Conservation (phyloP, 2,113 vertebrate genomes). For the Prionailurus bengalensis region DNA sequence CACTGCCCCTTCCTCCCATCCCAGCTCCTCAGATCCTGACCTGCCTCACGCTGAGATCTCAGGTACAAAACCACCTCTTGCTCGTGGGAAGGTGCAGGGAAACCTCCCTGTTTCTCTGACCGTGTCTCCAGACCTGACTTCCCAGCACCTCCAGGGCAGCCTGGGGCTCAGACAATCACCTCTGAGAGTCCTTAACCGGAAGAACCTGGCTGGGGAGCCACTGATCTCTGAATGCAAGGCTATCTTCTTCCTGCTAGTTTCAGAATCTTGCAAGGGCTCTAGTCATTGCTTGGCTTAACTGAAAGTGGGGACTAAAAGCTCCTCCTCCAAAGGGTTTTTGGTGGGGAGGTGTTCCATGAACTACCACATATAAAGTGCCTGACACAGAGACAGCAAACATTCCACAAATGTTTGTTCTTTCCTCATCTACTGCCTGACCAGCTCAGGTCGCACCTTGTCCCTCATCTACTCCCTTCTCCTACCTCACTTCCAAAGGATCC, state of each 20-base stretch:
- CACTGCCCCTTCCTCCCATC: not conserved
- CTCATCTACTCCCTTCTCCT: not conserved
- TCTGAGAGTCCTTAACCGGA: not conserved
- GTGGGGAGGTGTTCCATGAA: not conserved
- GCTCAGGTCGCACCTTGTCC: not conserved
- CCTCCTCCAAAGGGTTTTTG: not conserved
- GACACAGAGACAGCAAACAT: not conserved
- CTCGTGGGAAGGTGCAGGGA: not conserved
- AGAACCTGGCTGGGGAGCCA: not conserved
- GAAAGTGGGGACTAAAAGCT: not conserved
- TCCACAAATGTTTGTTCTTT: not conserved
- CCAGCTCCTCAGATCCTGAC: not conserved
- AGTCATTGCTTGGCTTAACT: not conserved
- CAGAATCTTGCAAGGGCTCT: not conserved
- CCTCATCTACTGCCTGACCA: not conserved
- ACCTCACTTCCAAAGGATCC: not conserved
- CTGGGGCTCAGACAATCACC: not conserved
- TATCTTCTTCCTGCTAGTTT: not conserved
- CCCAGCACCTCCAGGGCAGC: fast-evolving
- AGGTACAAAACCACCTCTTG: not conserved
- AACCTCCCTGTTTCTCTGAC: not conserved
- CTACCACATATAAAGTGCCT: fast-evolving
- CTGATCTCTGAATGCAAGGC: not conserved
- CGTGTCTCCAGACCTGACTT: too few relatives aligned
- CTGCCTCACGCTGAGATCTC: not conserved